A percentile compares a stretch with the other conserved stretches of the same genome.
phyloP scores from a whole-genome alignment of 2,888 invertebrate species.

The Nycteola revayana region DNA sequence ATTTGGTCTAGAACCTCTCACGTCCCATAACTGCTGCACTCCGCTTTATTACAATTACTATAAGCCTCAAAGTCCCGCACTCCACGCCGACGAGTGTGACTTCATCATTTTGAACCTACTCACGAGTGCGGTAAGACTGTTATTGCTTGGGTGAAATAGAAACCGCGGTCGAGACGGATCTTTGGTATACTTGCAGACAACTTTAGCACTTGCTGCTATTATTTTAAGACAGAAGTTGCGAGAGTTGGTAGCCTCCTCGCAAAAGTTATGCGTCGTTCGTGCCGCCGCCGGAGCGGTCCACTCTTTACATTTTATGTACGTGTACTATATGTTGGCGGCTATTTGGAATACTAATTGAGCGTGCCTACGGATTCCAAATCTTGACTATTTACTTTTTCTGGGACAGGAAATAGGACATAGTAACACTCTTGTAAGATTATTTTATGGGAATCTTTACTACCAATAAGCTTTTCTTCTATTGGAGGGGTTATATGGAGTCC shows the following conservation, averaged over 20 bases:
- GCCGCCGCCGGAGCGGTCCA: constrained; percentile 69
- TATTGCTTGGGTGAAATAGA: constrained; percentile 79
- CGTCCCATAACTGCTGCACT: constrained; percentile 82
- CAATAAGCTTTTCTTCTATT: no score
- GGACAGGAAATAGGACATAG: constrained; percentile 19
- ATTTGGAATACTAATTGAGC: constrained; percentile 81
- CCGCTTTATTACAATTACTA: constrained; percentile 83
- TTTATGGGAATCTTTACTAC: constrained; percentile 2
- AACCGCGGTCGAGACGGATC: constrained; percentile 69
- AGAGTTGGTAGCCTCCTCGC: constrained; percentile 46
- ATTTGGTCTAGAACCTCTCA: constrained; percentile 83
- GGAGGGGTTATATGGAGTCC: no score
- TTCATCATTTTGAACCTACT: constrained; percentile 81
- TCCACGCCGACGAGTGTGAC: constrained; percentile 62
- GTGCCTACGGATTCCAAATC: constrained; percentile 59
- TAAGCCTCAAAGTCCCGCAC: constrained; percentile 82
- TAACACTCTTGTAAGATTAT: constrained; percentile 27
- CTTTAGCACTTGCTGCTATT: constrained; percentile 62
- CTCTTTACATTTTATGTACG: constrained; percentile 79
- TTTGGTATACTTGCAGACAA: constrained; percentile 54
- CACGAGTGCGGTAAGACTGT: constrained; percentile 73
- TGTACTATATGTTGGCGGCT: constrained; percentile 77
- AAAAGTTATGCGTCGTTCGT: constrained; percentile 77
- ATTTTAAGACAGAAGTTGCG: constrained; percentile 66
- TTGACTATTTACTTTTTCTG: constrained; percentile 53